Evolutionary conservation across 2,113 vertebrate species (phyloP), one percentile per base, ranked within the genome.

Genomic region (Gobio gobio): DNA sequence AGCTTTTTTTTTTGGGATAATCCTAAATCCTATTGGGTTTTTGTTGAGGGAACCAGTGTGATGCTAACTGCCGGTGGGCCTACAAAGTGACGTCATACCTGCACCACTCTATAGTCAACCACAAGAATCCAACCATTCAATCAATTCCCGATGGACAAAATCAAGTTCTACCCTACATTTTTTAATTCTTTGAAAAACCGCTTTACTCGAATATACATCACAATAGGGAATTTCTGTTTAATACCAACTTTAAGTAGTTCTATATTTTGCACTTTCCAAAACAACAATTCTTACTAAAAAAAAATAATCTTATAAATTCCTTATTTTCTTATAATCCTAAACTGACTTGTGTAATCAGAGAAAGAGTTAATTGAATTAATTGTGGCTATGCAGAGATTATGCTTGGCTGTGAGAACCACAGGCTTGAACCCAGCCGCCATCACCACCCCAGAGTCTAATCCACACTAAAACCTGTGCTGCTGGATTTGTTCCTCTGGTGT

Each of bases 321-420:
- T 77, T 56, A 12, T 51, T 40, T 40, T 40, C 40, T 40, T 40
- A 7, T 40, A 40, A 40, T 40, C 40, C 20, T n/a, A 0, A 6
- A 20, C 18, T 49, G 36, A 70, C 40, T 75, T 70, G 45, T 80
- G 74, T 76, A 68, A 86, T 88, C 82, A 58, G 83, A 86, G 87
- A 88, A 83, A 86, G 87, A 88, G 89, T 91, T 93, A 86, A 90
- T 90, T 89, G 90, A 90, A 92, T 91, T 88, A 92, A 92, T 94
- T 88, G 85, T 89, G 88, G 91, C 93, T 92, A 89, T 90, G 87
- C 87, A 90, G 90, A 91, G 91, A 94, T 94, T 93, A 94, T 92
- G 89, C 86, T 86, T 90, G 92, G 89, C 87, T 90, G 87, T 89
- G 76, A 90, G 90, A 89, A 91, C 88, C 89, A 88, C 68, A 90